phyloP scores from a whole-genome alignment of 2,888 invertebrate species.

The Tenthredo amoena region DNA sequence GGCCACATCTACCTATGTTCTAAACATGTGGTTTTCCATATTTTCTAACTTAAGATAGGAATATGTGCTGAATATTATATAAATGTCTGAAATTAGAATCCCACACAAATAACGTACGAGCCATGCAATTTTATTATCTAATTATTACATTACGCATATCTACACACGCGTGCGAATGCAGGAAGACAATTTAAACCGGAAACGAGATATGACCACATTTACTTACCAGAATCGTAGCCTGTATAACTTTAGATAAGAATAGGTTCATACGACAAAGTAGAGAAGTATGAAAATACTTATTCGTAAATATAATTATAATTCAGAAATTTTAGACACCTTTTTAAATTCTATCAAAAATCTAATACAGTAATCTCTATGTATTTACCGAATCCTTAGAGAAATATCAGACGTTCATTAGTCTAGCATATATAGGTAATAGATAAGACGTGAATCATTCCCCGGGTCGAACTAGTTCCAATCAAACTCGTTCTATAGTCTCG shows the following conservation, averaged over 20 bases:
- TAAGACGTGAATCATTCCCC: not conserved
- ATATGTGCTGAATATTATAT: too few species aligned
- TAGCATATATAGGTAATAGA: not conserved
- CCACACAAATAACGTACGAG: too few species aligned
- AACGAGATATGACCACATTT: not conserved
- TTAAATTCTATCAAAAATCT: too few species aligned
- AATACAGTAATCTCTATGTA: not conserved
- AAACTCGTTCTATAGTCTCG: not conserved
- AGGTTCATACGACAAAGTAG: not conserved
- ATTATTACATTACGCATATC: not conserved
- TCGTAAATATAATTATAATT: not conserved
- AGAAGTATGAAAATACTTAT: not conserved
- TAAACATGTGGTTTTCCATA: too few species aligned
- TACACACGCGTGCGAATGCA: not conserved
- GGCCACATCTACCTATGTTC: too few species aligned
- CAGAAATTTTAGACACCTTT: too few species aligned
- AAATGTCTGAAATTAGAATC: too few species aligned
- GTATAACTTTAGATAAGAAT: not conserved
- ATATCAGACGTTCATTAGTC: not conserved
- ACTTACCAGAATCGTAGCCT: not conserved
- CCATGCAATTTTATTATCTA: not conserved
- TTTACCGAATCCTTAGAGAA: not conserved
- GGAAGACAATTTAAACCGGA: not conserved
- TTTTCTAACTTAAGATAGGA: too few species aligned
- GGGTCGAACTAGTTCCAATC: not conserved